Percentiles rank a stretch among this genome's conserved stretches.
These are phyloP conservation scores for Xenopus laevis DNA, from an alignment of 2,113 vertebrate genomes.

Conservation along the genomic window DNA sequence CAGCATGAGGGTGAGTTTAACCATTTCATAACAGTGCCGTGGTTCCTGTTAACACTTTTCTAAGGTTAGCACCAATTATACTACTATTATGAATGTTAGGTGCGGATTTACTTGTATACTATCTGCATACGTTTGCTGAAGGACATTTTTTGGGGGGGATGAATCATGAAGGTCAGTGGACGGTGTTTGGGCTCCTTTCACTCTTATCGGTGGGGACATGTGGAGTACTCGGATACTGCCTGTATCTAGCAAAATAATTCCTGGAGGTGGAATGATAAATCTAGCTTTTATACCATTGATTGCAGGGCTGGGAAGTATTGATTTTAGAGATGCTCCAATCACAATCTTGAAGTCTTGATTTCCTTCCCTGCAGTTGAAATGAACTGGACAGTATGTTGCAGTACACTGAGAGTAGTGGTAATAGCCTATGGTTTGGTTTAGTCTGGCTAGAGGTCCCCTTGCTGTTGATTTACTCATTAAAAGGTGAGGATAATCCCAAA, in stretches of 20 bases:
- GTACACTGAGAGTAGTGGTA: constrained; percentile 44
- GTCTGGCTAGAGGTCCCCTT: constrained; percentile 46
- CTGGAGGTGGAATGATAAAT: neutral
- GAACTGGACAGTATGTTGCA: constrained; percentile 27
- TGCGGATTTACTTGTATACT: too few relatives aligned
- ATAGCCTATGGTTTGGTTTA: constrained; percentile 47
- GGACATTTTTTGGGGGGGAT: neutral
- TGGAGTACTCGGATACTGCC: neutral
- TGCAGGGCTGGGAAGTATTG: neutral
- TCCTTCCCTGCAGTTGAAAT: constrained; percentile 40
- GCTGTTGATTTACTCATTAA: constrained; percentile 22
- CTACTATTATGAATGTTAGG: too few relatives aligned
- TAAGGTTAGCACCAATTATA: too few relatives aligned
- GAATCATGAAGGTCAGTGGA: constrained; percentile 22
- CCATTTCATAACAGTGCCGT: too few relatives aligned
- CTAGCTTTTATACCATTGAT: neutral
- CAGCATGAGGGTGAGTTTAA: neutral
- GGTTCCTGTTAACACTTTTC: too few relatives aligned
- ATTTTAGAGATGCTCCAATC: constrained; percentile 9
- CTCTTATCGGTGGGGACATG: too few relatives aligned
- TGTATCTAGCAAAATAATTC: neutral
- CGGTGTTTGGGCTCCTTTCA: constrained; percentile 1
- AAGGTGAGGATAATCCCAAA: constrained; percentile 52
- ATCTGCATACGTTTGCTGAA: too few relatives aligned
- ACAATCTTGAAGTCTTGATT: neutral